Base-by-base conservation (phyloP, 2,797 vertebrate genomes). In the Phrynocephalus vlangalii region DNA sequence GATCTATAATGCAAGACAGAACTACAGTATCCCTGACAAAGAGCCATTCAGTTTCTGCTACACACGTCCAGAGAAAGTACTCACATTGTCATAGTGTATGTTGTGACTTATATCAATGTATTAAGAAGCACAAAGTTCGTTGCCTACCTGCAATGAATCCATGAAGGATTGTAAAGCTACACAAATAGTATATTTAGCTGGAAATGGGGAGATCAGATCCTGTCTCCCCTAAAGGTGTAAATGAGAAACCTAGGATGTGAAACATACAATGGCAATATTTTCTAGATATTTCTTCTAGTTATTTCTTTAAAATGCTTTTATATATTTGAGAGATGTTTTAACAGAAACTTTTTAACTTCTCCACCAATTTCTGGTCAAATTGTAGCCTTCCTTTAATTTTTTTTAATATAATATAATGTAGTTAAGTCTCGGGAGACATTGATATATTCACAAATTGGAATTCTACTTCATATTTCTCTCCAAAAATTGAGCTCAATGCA, bases 231-330 rank as follows among this genome's bases (percentile, higher is more conserved):
- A 94, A 83, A 86, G 82, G 84, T 87, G 87, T 95, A 96, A 95
- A 93, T 92, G 94, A 92, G 91, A 96, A 95, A 95, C 92, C 94
- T 78, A 93, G 90, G 86, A 90, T 66, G 80, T 4, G 1, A 93
- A 93, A 94, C 73, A 6, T 88, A 10, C 56, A 60, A 60, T 60
- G 56, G 56, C 56, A 60, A 60, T n/a, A 38, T 73, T 63, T 60
- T 73, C 72, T 60, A 60, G 9, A 9, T 60, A 60, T 16, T 60
- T 10, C 56, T 10, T 60, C 9, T 10, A 60, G 56, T 60, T 60
- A 60, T 60, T 60, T 44, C 38, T 60, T 60, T 60, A 60, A 16
- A 16, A 60, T 60, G 15, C 56, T 60, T 60, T 60, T 60, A 60
- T 16, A 60, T 60, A 60, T 60, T 60, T 60, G 56, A 60, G 56